phyloP scores from a whole-genome alignment of 2,113 vertebrate genomes.

The Argyrosomus japonicus region DNA sequence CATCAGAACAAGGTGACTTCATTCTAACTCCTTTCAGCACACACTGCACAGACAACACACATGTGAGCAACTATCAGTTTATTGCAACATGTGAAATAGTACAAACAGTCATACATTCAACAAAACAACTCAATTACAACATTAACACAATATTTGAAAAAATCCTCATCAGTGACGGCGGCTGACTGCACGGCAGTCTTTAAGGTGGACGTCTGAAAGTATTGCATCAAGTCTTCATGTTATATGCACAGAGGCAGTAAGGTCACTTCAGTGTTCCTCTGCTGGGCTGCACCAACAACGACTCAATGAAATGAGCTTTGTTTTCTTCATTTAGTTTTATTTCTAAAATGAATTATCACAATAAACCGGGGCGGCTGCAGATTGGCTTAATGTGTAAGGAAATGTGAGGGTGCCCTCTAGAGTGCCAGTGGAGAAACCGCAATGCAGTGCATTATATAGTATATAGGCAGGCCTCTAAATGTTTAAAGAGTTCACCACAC shows the following conservation, averaged over 20 bases:
- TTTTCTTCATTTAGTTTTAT: no score
- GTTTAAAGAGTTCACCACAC: no score
- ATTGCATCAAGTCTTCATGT: background rate
- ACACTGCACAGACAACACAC: background rate
- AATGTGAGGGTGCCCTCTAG: no score
- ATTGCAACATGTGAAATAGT: slow-evolving; percentile 1
- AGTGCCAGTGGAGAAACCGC: no score
- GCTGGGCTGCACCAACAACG: no score
- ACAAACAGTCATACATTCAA: background rate
- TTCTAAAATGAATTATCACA: no score
- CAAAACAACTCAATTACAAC: background rate
- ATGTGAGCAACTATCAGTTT: background rate
- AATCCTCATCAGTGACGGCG: background rate
- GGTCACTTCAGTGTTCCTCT: background rate
- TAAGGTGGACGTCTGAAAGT: background rate
- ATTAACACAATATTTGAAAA: background rate
- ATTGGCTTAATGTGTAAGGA: no score
- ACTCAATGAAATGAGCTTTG: no score
- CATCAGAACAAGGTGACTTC: background rate
- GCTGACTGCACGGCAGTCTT: background rate
- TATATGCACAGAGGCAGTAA: background rate
- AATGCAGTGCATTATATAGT: no score
- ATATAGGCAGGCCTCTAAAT: no score
- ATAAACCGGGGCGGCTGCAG: no score
- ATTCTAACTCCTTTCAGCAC: background rate